These are phyloP conservation scores for Xyrauchen texanus DNA, from an alignment of 2,113 vertebrate genomes.

Conservation along the genomic window DNA sequence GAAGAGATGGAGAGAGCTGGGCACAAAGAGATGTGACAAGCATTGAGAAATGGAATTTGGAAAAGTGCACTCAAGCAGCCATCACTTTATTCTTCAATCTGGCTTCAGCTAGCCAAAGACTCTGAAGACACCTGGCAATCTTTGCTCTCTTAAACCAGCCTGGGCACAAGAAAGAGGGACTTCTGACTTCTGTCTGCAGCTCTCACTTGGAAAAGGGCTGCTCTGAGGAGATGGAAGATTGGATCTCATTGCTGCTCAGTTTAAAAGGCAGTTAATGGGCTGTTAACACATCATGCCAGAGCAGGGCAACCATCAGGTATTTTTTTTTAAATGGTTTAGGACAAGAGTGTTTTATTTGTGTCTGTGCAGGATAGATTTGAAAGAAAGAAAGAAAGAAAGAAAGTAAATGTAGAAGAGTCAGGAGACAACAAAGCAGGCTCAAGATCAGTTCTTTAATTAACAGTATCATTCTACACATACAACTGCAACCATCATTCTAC, in stretches of 20 bases:
- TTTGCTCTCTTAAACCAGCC: constrained; percentile 26
- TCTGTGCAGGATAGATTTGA: no score
- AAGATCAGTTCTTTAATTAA: no score
- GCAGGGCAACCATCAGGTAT: not conserved
- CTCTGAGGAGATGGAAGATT: not conserved
- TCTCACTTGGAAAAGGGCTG: not conserved
- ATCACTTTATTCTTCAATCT: constrained; percentile 53
- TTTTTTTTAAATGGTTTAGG: not conserved
- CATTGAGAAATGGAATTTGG: constrained; percentile 51
- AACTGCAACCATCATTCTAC: no score
- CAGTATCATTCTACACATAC: no score
- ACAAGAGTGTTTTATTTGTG: not conserved
- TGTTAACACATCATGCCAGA: not conserved
- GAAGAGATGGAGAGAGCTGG: constrained; percentile 30
- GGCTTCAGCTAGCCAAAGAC: constrained; percentile 39
- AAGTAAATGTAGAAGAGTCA: no score
- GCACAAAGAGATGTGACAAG: constrained; percentile 53
- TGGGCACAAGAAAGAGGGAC: constrained; percentile 11
- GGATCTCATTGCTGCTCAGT: constrained; percentile 1
- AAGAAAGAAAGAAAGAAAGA: no score
- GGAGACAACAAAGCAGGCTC: no score
- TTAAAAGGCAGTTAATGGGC: constrained; percentile 4
- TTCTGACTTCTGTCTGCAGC: constrained; percentile 1
- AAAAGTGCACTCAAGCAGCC: constrained; percentile 47
- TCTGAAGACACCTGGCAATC: constrained; percentile 36